Evolutionary conservation across 1,140 invertebrate genomes (phyloP), one percentile per base, ranked within the genome.

Genomic region (Drosophila auraria): DNA sequence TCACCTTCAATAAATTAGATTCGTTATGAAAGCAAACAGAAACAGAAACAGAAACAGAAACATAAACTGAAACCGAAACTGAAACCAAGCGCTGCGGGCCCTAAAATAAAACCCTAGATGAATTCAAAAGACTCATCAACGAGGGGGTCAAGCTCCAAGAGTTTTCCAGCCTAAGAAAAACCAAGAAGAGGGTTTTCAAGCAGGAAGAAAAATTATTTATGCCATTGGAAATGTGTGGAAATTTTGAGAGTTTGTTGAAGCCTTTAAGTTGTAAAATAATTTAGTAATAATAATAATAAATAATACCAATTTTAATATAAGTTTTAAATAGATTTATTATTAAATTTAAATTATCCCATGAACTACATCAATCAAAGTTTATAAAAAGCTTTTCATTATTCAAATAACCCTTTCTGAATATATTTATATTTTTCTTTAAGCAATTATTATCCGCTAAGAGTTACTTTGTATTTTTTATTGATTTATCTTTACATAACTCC

Each of bases 1-100:
- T 89, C 81, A 89, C 84, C 84, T 89, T 89, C 84, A 87, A 87
- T 89, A 76, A 87, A 89, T 89, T 83, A 78, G 76, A 87, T 86
- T 86, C 70, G 69, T 77, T 82, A 78, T 71, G 70, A 74, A 60
- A 51, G 74, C 66, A 73, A 80, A 62, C 65, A 44, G 57, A 57
- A 42, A 68, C 44, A 30, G 56, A 57, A 42, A 68, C 44, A 30
- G 56, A 50, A 72, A 40, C 38, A 20, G 14, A 58, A 27, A 59
- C 56, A 38, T 54, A 25, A 50, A 50, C 23, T 15, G 3, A 15
- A 54, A 38, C 72, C 12, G 33, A 45, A 54, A 65, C 58, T 36
- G 61, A 50, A 72, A 36, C 27, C 30, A 30, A 58, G 12, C 62
- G 59, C 40, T 50, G 62, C 57, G 47, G 66, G 59, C 15, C 54